Evolutionary conservation across 2,797 vertebrate species (phyloP).

Genomic region (Premnoplex brunnescens): DNA sequence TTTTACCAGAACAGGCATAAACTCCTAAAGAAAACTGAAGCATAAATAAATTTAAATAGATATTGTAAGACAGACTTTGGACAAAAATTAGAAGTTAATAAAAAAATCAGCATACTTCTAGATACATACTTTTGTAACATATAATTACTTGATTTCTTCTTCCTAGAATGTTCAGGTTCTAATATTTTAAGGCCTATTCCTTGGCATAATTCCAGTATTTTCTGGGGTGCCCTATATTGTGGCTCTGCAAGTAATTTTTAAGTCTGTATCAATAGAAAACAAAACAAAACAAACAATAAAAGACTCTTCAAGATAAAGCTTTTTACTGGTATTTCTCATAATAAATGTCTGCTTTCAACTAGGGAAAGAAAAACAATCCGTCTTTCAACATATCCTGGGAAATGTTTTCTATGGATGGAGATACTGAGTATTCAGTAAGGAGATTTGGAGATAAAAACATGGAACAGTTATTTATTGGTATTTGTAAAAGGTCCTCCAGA

Average conservation of each 20-base stretch:
- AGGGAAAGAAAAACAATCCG: background rate
- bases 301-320: background rate
- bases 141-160: background rate
- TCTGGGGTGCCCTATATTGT: background rate
- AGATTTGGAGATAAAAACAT: background rate
- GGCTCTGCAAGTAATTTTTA: background rate
- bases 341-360: background rate
- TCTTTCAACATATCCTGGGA: background rate
- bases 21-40: background rate
- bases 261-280: background rate
- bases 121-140: background rate
- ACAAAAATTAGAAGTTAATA: background rate
- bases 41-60: background rate
- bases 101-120: background rate
- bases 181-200: background rate
- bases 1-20: background rate
- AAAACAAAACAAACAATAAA: background rate
- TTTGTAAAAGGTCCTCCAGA: background rate
- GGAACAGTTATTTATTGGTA: background rate
- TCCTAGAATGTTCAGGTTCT: background rate
- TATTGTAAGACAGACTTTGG: background rate
- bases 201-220: background rate
- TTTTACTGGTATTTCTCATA: background rate
- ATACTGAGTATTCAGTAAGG: background rate
- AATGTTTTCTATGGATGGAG: background rate